Evolutionary conservation across 2,888 invertebrate genomes (phyloP).

Genomic region (Ernsta delagoae): DNA sequence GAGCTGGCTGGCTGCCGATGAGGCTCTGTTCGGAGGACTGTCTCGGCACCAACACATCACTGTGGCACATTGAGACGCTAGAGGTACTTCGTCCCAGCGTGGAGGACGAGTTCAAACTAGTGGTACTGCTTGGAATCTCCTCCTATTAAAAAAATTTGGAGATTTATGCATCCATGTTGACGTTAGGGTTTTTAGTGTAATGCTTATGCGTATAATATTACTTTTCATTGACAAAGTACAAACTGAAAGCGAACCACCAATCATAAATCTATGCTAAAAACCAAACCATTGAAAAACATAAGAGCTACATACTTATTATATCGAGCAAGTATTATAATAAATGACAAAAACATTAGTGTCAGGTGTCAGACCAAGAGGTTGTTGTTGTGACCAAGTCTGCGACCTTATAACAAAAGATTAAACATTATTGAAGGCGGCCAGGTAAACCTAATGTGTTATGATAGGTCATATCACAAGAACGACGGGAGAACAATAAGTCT

Average conservation of each 20-base stretch:
- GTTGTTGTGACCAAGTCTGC: not conserved
- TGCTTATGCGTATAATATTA: too few relatives aligned
- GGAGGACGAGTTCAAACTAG: conserved; percentile 55
- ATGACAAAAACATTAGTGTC: too few relatives aligned
- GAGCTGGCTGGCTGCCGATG: conserved; percentile 48
- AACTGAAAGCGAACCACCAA: too few relatives aligned
- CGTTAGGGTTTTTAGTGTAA: too few relatives aligned
- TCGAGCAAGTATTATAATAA: too few relatives aligned
- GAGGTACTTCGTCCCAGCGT: conserved; percentile 58
- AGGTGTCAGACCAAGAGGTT: not conserved
- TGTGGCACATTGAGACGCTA: conserved; percentile 56
- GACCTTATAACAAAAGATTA: not conserved
- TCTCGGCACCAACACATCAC: conserved; percentile 47
- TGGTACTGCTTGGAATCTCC: conserved; percentile 53
- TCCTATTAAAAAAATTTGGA: conserved; percentile 9
- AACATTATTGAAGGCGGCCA: not conserved
- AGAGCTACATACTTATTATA: too few relatives aligned
- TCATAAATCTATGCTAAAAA: too few relatives aligned
- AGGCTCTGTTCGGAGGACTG: conserved; percentile 50
- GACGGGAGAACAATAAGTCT: conserved; percentile 4
- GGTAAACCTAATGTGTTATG: conserved; percentile 1
- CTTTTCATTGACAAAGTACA: too few relatives aligned
- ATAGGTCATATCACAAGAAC: conserved; percentile 1
- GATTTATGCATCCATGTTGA: too few relatives aligned
- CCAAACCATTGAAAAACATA: too few relatives aligned